Percentiles rank a stretch among this genome's conserved stretches.
Conservation (phyloP, 2,113 vertebrate genomes). For the Lamprotornis superbus region DNA sequence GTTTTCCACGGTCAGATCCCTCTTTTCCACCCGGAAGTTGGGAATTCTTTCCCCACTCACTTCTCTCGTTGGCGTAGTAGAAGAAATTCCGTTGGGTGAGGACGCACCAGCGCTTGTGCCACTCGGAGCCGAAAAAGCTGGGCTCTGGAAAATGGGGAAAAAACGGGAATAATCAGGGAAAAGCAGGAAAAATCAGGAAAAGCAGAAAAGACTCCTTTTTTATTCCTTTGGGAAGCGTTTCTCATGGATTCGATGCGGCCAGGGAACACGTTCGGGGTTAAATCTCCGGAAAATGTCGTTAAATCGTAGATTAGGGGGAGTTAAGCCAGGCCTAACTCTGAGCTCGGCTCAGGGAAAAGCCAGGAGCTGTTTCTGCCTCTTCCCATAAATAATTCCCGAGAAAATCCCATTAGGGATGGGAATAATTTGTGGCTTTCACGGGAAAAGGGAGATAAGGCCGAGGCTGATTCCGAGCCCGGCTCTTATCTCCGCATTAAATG, state of each 20-base stretch:
- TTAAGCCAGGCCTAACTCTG: background rate
- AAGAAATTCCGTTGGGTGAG: background rate
- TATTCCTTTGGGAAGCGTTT: fast-evolving
- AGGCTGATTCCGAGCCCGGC: background rate
- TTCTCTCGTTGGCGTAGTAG: background rate
- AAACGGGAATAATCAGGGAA: background rate
- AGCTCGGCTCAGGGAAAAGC: background rate
- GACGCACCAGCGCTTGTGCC: background rate
- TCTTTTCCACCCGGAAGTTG: fast-evolving
- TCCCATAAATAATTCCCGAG: conserved; percentile 7
- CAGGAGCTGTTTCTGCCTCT: background rate
- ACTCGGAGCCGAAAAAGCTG: background rate
- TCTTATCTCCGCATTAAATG: conserved; percentile 14
- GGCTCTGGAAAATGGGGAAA: background rate
- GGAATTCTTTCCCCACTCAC: background rate
- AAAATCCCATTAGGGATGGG: conserved; percentile 18
- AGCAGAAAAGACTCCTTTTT: background rate
- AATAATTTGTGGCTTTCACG: conserved; percentile 40
- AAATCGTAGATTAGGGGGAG: background rate
- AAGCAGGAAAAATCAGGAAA: fast-evolving
- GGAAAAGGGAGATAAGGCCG: conserved; percentile 19
- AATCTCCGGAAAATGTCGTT: background rate
- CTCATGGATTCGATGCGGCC: fast-evolving
- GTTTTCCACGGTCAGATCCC: background rate
- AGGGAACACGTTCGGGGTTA: background rate